Base-by-base conservation (phyloP, 2,888 invertebrate genomes). In the Aproaerema taeniolella region DNA sequence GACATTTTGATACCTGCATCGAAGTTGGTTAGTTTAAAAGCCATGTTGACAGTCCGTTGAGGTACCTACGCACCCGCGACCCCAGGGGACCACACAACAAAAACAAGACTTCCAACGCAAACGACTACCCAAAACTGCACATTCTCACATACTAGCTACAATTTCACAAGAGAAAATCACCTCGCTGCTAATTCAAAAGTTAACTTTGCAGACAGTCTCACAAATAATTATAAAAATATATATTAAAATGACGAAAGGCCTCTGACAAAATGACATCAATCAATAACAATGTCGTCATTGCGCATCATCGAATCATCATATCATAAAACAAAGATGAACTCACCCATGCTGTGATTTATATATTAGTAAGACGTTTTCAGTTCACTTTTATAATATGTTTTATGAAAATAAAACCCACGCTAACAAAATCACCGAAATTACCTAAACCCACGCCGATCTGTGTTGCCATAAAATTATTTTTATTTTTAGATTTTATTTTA, bases 401-500 rank as follows among this genome's bases (percentile, higher is more conserved):
- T 39, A 59, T 69, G 59, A 59, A 61, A 57, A 59, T 61, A n/a
- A 63, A 66, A 78, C 79, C 81, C 82, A 82, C 83, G 83, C 83
- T 61, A 81, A 71, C 74, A n/a, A n/a, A n/a, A n/a, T n/a, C n/a
- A n/a, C n/a, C n/a, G n/a, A n/a, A n/a, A n/a, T n/a, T 63, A 68
- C 61, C 55, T 58, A 66, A 72, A 82, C 85, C 85, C 82, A 83
- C 83, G 85, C 85, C 78, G 74, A 75, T 60, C 55, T 64, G 69
- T 68, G 74, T 75, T 85, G 76, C 78, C 71, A 65, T 48, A 34
- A 9, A 45, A 63, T 55, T 56, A 55, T 28, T 7, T 3, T 28
- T 28, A 20, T 4, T n/a, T n/a, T n/a, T n/a, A n/a, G n/a, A n/a
- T n/a, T n/a, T n/a, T n/a, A n/a, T n/a, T n/a, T n/a, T n/a, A n/a